Evolutionary conservation across 2,113 vertebrate genomes (phyloP).

Genomic region (Thunnus maccoyii): DNA sequence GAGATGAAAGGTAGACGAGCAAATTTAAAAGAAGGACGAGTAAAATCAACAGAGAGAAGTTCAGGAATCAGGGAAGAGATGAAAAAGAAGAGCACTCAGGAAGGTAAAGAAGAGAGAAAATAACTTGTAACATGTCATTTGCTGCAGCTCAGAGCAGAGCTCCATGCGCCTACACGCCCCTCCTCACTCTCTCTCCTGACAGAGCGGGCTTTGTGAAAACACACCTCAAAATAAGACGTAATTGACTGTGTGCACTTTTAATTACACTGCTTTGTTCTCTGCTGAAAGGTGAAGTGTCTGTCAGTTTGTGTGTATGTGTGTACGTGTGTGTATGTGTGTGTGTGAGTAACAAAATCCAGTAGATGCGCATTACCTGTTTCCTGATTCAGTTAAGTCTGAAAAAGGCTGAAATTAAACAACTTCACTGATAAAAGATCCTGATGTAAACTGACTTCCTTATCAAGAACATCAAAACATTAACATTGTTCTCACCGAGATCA

Average conservation of each 20-base stretch:
- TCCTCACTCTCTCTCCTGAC: not conserved
- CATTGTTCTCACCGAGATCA: no score
- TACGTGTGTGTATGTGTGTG: not conserved
- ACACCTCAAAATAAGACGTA: conserved; percentile 30
- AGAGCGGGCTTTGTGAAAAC: conserved; percentile 19
- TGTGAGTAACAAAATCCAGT: not conserved
- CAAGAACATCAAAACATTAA: no score
- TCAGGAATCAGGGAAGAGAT: not conserved
- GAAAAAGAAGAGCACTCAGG: not conserved
- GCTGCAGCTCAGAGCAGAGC: not conserved
- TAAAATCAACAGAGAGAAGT: not conserved
- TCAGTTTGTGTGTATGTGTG: not conserved
- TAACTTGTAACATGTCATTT: not conserved
- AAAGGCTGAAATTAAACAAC: not conserved
- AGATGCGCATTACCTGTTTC: conserved; percentile 3
- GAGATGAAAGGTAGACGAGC: not conserved
- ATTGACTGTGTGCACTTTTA: conserved; percentile 50
- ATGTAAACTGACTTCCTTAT: no score
- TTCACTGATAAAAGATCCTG: not conserved
- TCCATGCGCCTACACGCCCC: not conserved
- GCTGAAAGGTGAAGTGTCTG: conserved; percentile 22
- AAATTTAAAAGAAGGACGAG: not conserved
- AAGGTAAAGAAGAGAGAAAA: not conserved
- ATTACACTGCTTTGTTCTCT: conserved; percentile 33
- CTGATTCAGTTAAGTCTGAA: not conserved